Base-by-base conservation (phyloP, 2,797 vertebrate genomes). In the Acanthurus leucopareius region DNA sequence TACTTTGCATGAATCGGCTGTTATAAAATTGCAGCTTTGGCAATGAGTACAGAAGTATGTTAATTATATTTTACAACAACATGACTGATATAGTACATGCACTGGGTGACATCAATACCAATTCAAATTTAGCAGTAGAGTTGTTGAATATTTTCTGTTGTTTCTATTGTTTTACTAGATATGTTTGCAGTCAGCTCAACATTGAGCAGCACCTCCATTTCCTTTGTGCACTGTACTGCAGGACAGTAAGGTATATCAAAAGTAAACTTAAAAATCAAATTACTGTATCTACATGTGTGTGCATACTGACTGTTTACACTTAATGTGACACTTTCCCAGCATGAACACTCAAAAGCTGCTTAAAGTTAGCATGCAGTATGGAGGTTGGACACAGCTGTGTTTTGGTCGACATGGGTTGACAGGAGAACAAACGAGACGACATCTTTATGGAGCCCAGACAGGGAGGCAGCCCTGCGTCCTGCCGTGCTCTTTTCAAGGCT, bases 391-490 rank as follows among this genome's bases (percentile, higher is more conserved):
- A 40, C 44, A 57, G 25, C 64, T 56, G 13, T 40, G 49, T 20
- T 49, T 62, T 56, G 35, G 47, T 60, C 16, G 10, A 35, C 17
- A 35, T 19, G 57, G 32, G 17, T 57, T 56, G 79, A 62, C 54
- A 63, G 66, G 71, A 52, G 68, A 45, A 60, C 69, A 69, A 87
- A 87, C 76, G 71, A 88, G 60, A 59, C 56, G 1, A 49, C 70
- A 70, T 72, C 59, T 80, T 77, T 52, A 53, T 68, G 48, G 70
- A 63, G 83, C 84, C 84, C 80, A 40, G 85, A 75, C 79, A 84
- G 80, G 89, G 86, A 84, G 79, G 48, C 60, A 3, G 73, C 76
- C 80, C 88, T 86, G 79, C 86, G 79, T 81, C 66, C 75, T 60
- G 38, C 48, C 62, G n/a, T 15, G 58, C 59, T 0, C 62, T 75